Conservation (phyloP, 2,113 vertebrate species). For the Puffinus mauretanicus region DNA sequence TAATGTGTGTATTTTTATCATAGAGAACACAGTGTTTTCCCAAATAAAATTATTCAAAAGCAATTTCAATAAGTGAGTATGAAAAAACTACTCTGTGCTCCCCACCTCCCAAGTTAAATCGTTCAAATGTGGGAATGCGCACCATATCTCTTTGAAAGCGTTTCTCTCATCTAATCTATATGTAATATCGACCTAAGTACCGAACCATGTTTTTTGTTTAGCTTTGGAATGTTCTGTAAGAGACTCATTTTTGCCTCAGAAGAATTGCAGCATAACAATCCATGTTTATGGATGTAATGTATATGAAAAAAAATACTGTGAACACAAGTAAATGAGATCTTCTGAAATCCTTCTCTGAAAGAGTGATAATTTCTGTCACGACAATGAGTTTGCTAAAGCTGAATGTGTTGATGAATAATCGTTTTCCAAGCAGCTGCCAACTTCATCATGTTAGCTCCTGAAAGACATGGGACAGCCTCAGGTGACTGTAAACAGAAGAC, state of each 20-base stretch:
- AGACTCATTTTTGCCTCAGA: background rate
- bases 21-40: background rate
- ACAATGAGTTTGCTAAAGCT: background rate
- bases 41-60: background rate
- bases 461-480: background rate
- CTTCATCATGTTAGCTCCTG: background rate
- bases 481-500: background rate
- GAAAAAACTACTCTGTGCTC: fast-evolving
- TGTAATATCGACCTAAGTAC: too few species aligned
- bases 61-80: background rate
- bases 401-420: background rate
- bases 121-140: background rate
- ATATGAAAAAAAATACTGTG: background rate
- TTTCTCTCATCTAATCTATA: background rate
- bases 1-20: background rate
- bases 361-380: background rate
- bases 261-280: background rate
- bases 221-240: background rate
- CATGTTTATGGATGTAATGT: background rate
- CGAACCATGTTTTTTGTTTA: background rate
- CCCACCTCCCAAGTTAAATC: fast-evolving
- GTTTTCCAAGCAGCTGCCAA: background rate
- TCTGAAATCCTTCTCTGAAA: background rate
- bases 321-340: background rate
- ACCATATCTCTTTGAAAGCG: background rate